phyloP scores from a whole-genome alignment of 1,140 invertebrate species.

The Pseudomyrmex sp. region DNA sequence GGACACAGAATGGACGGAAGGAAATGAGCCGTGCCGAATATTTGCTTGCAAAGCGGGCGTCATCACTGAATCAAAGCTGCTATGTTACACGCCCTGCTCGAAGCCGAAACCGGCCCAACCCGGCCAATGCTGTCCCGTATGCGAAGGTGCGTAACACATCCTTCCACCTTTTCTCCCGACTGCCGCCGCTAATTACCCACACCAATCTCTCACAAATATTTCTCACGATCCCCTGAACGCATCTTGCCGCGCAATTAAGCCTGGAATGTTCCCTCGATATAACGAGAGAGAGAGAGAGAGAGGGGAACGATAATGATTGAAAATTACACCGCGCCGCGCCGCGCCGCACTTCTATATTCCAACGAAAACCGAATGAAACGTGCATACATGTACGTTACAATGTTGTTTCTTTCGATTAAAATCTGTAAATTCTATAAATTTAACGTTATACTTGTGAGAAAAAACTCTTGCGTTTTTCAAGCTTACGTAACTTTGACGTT shows the following conservation, averaged over 20 bases:
- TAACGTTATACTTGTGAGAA: not conserved
- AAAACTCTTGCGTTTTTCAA: too few species aligned
- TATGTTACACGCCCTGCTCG: slow-evolving; percentile 93
- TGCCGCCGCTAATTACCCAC: slow-evolving; percentile 41
- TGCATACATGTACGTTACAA: not conserved
- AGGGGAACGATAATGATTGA: slow-evolving; percentile 55
- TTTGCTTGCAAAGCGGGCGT: slow-evolving; percentile 93
- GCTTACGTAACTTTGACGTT: too few species aligned
- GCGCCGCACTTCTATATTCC: not conserved
- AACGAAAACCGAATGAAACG: slow-evolving; percentile 17
- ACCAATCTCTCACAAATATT: slow-evolving; percentile 56
- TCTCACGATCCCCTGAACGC: slow-evolving; percentile 42
- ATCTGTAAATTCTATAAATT: not conserved
- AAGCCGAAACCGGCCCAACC: slow-evolving; percentile 89
- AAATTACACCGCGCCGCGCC: slow-evolving; percentile 28
- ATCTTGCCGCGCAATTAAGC: slow-evolving; percentile 51
- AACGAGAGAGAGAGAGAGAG: slow-evolving; percentile 11
- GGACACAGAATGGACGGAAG: slow-evolving; percentile 91
- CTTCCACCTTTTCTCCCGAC: not conserved
- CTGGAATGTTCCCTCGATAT: slow-evolving; percentile 54
- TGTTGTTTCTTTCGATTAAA: not conserved
- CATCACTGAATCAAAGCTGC: slow-evolving; percentile 91
- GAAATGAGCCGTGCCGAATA: slow-evolving; percentile 89
- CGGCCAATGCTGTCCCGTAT: slow-evolving; percentile 94
- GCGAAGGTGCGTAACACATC: slow-evolving; percentile 86